phyloP scores from a whole-genome alignment of 1,140 invertebrate species.

The Oreohelix idahoensis region DNA sequence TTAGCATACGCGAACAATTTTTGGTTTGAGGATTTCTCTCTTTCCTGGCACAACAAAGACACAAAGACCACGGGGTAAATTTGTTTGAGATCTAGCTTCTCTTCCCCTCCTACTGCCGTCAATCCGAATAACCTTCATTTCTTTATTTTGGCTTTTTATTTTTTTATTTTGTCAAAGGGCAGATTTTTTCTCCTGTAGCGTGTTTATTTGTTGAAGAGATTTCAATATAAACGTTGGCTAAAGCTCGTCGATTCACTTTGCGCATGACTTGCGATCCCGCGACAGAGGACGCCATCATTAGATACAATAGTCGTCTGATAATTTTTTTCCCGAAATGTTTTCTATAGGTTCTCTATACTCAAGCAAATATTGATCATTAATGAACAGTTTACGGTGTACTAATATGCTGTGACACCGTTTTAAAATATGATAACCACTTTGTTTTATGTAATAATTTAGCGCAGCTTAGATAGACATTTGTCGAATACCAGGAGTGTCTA shows the following conservation, averaged over 20 bases:
- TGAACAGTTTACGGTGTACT: too few relatives aligned
- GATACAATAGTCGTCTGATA: too few relatives aligned
- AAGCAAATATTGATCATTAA: too few relatives aligned
- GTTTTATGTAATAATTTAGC: too few relatives aligned
- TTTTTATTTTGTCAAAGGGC: background rate
- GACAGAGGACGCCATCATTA: background rate
- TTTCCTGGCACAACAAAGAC: background rate
- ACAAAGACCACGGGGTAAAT: background rate
- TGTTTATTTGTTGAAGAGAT: background rate
- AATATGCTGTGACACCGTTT: too few relatives aligned
- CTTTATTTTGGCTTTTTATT: background rate
- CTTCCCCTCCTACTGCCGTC: background rate
- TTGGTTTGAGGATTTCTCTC: background rate
- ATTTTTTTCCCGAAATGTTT: too few relatives aligned
- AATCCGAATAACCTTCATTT: background rate
- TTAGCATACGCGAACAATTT: background rate
- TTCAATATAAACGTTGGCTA: background rate
- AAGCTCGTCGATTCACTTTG: background rate
- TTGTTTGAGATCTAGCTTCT: background rate
- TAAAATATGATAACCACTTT: too few relatives aligned
- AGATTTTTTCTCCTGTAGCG: background rate
- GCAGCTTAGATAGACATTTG: too few relatives aligned
- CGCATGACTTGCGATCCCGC: background rate
- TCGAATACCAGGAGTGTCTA: too few relatives aligned
- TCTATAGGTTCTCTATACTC: too few relatives aligned